Evolutionary conservation across 2,113 vertebrate species (phyloP).

Genomic region (Aptenodytes forsteri): DNA sequence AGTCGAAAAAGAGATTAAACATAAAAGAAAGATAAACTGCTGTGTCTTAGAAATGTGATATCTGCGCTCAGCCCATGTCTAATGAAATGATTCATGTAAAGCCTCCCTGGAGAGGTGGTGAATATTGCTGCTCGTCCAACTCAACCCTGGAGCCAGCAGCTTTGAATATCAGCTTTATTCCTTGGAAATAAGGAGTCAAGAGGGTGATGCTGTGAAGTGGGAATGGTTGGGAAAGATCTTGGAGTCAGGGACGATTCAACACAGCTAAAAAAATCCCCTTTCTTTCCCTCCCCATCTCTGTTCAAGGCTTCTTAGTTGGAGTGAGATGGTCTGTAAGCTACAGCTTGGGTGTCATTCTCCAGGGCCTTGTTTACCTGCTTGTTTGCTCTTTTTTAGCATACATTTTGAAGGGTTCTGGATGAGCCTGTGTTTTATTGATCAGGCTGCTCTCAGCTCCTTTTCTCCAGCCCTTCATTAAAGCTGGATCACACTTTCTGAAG

Average conservation of each 20-base stretch:
- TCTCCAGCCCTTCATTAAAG: conserved; percentile 6
- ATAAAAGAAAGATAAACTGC: not conserved
- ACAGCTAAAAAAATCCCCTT: not conserved
- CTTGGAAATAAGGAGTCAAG: not conserved
- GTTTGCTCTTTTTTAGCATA: not conserved
- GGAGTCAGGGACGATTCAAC: rapidly evolving
- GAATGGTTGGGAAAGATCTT: not conserved
- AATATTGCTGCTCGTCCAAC: not conserved
- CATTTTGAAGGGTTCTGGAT: not conserved
- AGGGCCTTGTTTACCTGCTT: not conserved
- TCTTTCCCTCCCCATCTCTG: not conserved
- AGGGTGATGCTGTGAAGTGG: not conserved
- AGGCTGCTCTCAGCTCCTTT: not conserved
- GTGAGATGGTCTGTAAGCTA: not conserved
- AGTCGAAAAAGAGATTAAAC: not conserved
- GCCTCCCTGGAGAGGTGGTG: not conserved
- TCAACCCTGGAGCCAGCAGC: not conserved
- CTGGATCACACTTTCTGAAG: not conserved
- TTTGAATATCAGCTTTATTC: not conserved
- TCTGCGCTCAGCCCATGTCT: rapidly evolving
- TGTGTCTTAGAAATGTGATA: rapidly evolving
- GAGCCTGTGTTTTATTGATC: not conserved
- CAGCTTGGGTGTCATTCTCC: not conserved
- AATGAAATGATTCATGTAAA: not conserved
- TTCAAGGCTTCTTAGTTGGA: not conserved